Evolutionary conservation across 2,113 vertebrate species (phyloP).

Genomic region (Rana temporaria): DNA sequence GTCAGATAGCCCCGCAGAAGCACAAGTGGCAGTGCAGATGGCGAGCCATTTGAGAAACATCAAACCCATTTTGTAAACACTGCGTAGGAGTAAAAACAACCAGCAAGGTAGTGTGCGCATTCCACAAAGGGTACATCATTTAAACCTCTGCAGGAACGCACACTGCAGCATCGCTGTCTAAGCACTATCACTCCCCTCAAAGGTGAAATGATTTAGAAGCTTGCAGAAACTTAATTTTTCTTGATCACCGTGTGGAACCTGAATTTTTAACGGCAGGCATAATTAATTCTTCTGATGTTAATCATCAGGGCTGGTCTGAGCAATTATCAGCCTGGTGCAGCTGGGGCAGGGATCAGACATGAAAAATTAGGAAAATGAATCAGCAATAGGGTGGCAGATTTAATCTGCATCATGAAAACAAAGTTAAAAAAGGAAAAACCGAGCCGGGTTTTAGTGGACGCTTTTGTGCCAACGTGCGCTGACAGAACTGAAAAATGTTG

Average conservation of each 20-base stretch:
- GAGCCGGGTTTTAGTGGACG: slow-evolving; percentile 91
- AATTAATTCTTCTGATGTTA: slow-evolving; percentile 99
- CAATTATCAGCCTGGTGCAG: slow-evolving; percentile 99
- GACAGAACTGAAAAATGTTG: slow-evolving; percentile 98
- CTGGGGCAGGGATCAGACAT: slow-evolving; percentile 99
- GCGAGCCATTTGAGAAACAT: slow-evolving; percentile 57
- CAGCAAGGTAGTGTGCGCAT: slow-evolving; percentile 68
- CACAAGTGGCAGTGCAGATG: background rate
- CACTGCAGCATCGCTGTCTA: slow-evolving; percentile 85
- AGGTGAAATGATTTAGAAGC: slow-evolving; percentile 99
- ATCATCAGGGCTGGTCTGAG: slow-evolving; percentile 99
- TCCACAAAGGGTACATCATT: slow-evolving; percentile 76
- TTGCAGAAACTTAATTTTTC: slow-evolving; percentile 99
- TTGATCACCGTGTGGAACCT: slow-evolving; percentile 99
- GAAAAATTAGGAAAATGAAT: slow-evolving; percentile 99
- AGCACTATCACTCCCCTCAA: slow-evolving; percentile 92
- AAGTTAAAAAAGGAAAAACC: slow-evolving; percentile 96
- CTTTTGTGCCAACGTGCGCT: slow-evolving; percentile 88
- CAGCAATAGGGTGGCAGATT: slow-evolving; percentile 99
- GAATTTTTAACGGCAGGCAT: slow-evolving; percentile 99
- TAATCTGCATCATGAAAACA: slow-evolving; percentile 99
- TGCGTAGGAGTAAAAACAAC: slow-evolving; percentile 67
- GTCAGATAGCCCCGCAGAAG: background rate
- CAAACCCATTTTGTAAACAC: slow-evolving; percentile 66
- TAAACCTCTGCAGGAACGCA: slow-evolving; percentile 74